phyloP scores from a whole-genome alignment of 2,113 vertebrate genomes.

The Garra rufa region DNA sequence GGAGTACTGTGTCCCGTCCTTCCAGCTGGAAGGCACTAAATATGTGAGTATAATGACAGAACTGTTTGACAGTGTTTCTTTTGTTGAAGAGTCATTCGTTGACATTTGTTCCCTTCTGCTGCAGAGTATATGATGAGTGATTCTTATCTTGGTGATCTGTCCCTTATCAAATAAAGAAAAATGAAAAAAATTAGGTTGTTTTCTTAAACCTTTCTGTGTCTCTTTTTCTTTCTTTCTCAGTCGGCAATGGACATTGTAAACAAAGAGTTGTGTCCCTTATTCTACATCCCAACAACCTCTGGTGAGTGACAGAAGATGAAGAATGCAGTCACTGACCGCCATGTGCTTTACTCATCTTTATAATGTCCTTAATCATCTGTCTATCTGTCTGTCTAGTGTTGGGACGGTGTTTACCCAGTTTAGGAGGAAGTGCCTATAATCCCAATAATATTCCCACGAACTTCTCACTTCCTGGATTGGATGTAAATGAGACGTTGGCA shows the following conservation, averaged over 20 bases:
- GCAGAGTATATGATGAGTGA: background rate
- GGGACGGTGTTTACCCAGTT: slow-evolving; percentile 81
- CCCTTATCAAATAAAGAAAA: background rate
- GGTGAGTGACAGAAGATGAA: slow-evolving; percentile 63
- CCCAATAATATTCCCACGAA: slow-evolving; percentile 21
- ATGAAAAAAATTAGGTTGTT: background rate
- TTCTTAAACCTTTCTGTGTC: background rate
- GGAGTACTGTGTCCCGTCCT: slow-evolving; percentile 72
- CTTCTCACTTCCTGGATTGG: slow-evolving; percentile 62
- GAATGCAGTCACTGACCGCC: background rate
- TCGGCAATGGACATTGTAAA: slow-evolving; percentile 62
- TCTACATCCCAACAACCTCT: slow-evolving; percentile 72
- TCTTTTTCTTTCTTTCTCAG: slow-evolving; percentile 63
- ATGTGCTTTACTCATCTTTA: background rate
- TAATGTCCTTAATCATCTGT: background rate
- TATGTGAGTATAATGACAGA: background rate
- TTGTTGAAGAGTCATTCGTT: background rate
- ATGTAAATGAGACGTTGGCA: slow-evolving; percentile 57
- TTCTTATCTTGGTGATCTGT: background rate
- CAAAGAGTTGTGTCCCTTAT: slow-evolving; percentile 78
- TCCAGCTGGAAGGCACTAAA: slow-evolving; percentile 58
- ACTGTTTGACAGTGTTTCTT: background rate
- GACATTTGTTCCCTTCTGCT: too few species aligned
- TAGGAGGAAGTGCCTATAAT: slow-evolving; percentile 1
- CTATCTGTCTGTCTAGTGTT: slow-evolving; percentile 70